phyloP scores from a whole-genome alignment of 2,888 invertebrate genomes.

The Chamaedrilus cognettii region DNA sequence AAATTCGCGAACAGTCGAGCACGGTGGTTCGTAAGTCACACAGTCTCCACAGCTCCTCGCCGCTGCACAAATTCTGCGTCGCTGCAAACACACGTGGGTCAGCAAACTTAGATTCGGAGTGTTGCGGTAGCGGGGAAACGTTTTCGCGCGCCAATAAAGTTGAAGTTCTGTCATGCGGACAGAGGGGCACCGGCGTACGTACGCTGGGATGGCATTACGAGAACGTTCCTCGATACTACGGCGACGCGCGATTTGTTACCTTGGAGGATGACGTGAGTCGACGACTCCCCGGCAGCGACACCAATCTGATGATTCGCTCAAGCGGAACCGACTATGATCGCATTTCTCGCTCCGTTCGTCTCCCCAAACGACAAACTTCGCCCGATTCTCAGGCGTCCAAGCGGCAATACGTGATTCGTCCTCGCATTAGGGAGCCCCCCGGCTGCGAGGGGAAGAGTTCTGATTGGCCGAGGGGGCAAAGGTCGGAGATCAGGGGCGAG shows the following conservation, averaged over 20 bases:
- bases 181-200: too few relatives aligned
- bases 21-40: conserved; percentile 2
- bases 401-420: not conserved
- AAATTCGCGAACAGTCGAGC: not conserved
- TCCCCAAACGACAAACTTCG: not conserved
- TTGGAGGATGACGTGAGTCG: not conserved
- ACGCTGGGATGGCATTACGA: not conserved
- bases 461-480: too few relatives aligned
- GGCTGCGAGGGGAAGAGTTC: not conserved
- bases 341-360: not conserved
- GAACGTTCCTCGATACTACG: not conserved
- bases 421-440: not conserved
- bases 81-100: too few relatives aligned
- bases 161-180: too few relatives aligned
- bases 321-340: not conserved
- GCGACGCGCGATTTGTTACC: not conserved
- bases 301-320: not conserved
- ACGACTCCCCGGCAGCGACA: not conserved
- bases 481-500: too few relatives aligned
- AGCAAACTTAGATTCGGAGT: too few relatives aligned
- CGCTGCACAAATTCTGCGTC: not conserved
- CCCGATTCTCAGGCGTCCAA: not conserved
- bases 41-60: conserved; percentile 18
- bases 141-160: too few relatives aligned
- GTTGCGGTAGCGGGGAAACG: not conserved